These are phyloP conservation scores for Pholis gunnellus DNA, from an alignment of 2,113 vertebrate species.

Conservation along the genomic window DNA sequence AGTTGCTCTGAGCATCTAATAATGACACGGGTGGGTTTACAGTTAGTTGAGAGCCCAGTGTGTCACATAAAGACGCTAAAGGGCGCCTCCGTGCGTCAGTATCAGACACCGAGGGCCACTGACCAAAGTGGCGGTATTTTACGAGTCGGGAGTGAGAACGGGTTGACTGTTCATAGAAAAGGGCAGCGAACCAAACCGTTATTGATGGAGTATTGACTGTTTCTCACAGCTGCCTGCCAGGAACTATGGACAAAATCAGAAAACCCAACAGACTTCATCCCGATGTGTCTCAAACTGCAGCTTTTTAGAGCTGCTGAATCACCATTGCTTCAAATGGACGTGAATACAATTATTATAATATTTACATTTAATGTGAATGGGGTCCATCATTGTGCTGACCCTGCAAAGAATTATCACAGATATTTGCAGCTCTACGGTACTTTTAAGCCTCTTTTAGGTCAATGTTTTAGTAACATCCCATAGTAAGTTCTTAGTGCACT, in stretches of 20 bases:
- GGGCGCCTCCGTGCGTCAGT: too few species aligned
- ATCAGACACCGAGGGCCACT: too few species aligned
- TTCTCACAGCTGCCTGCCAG: constrained; percentile 12
- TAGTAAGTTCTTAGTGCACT: background rate
- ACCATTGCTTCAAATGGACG: background rate
- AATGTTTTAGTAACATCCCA: background rate
- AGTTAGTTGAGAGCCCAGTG: too few species aligned
- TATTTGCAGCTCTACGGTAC: background rate
- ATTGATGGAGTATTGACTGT: constrained; percentile 16
- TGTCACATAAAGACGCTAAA: too few species aligned
- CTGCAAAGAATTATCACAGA: background rate
- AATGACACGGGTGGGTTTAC: too few species aligned
- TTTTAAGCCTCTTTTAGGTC: background rate
- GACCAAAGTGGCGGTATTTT: too few species aligned
- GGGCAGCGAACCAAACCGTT: background rate
- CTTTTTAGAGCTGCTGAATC: background rate
- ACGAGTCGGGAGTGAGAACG: too few species aligned
- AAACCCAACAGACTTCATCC: constrained; percentile 20
- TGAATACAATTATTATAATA: background rate
- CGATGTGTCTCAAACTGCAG: background rate
- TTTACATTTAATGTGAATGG: background rate
- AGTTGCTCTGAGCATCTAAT: too few species aligned
- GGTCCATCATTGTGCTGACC: background rate
- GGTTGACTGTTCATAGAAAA: background rate
- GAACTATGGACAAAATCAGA: background rate